Evolutionary conservation across 2,888 invertebrate species (phyloP), one percentile per base, ranked within the genome.

Genomic region (Athrips mouffetella): DNA sequence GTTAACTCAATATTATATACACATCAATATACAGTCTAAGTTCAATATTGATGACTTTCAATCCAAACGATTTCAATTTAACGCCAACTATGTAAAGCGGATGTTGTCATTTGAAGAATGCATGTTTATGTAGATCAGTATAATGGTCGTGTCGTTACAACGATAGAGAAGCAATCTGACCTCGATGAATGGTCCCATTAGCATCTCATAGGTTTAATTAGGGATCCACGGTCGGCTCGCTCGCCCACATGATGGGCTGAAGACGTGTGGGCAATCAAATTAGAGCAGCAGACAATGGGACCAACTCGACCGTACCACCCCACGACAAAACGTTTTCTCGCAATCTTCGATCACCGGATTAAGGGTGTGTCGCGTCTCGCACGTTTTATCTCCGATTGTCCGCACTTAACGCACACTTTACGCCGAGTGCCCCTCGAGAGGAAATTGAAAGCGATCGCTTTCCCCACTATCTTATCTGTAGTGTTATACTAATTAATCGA

Each of bases 291-390:
- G 86, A 87, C 87, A 86, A 87, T 81, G 72, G 70, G 66, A 72
- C 63, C 75, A 72, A 76, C 63, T 67, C 65, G 76, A 78, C 73
- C 81, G 77, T 67, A 70, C 79, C 81, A 85, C 88, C 87, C 87
- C 76, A 85, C 85, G 85, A 86, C 88, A 86, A 87, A 88, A 83
- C 86, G 86, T 81, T 88, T 88, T 80, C 84, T 82, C 80, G 85
- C 87, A 88, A 88, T 88, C 87, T 87, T 83, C 85, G 88, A 88
- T 87, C 88, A 81, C 84, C 78, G 84, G 87, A 87, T 88, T 87
- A 87, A 87, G 87, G 88, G 88, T 60, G 65, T 80, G 80, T 77
- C 79, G 76, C 82, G 82, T 83, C 82, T 85, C 83, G 84, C 83
- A 85, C 86, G 83, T 85, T 86, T 88, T 88, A 88, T 88, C 88